Evolutionary conservation across 2,888 invertebrate genomes (phyloP), one percentile per base, ranked within the genome.

Genomic region (Cosmia trapezina): DNA sequence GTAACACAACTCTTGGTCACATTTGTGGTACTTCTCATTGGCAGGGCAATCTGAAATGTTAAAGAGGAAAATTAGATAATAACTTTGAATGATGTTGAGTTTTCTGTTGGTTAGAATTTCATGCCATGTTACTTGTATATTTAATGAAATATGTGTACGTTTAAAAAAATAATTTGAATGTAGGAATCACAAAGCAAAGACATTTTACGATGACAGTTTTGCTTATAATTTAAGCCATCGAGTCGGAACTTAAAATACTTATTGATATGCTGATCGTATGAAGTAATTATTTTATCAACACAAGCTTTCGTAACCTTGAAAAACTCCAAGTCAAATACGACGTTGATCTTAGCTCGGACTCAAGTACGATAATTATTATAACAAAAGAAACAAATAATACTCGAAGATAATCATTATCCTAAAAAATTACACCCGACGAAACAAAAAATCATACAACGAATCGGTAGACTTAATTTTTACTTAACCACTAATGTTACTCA

Each of bases 1-100:
- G 14, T 62, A 66, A 33, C 81, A 86, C 54, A 79, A 65, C 60
- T 70, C 79, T 59, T 70, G 64, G 17, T 76, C 72, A 69, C 83
- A 81, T 45, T 62, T 76, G 56, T 71, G 60, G 65, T 78, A 73
- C 9, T 57, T 17, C 37, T 71, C 83, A 54, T 77, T 43, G 5
- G 43, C 43, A 33, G 72, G 76, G 41, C 87, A 86, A 67, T 80
- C 75, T 76, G 74, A 37, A 83, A 78, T 63, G 5, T 54, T 63
- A 5, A 63, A 63, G 33, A 63, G 14, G 56, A 33, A 33, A 33
- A n/a, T n/a, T n/a, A n/a, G n/a, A n/a, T n/a, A n/a, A n/a, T n/a
- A n/a, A n/a, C n/a, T n/a, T n/a, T n/a, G n/a, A n/a, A n/a, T n/a
- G n/a, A n/a, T n/a, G n/a, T n/a, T n/a, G n/a, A 12, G 4, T 19